phyloP scores from a whole-genome alignment of 2,113 vertebrate genomes.

The Tragelaphus strepsiceros region DNA sequence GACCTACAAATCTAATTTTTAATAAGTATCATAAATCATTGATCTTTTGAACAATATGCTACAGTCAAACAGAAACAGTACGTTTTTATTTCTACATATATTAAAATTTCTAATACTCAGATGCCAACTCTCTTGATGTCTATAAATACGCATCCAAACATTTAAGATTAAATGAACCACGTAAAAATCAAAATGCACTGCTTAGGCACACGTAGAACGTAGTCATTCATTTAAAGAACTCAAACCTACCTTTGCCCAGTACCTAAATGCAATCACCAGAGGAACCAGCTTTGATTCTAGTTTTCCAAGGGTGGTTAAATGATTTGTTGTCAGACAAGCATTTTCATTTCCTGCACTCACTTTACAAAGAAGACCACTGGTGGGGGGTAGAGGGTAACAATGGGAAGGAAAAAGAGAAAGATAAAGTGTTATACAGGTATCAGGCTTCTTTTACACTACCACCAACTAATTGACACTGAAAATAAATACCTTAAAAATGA shows the following conservation, averaged over 20 bases:
- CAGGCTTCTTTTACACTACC: not conserved
- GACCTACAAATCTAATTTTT: not conserved
- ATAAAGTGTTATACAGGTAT: constrained; percentile 11
- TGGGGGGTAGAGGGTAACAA: not conserved
- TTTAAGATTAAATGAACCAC: not conserved
- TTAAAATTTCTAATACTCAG: constrained; percentile 14
- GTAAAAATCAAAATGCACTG: not conserved
- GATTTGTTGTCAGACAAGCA: constrained; percentile 89
- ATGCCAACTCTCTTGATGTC: not conserved
- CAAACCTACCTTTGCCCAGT: constrained; percentile 89
- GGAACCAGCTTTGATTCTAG: constrained; percentile 82
- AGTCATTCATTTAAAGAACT: not conserved
- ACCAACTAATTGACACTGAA: not conserved
- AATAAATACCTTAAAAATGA: not conserved
- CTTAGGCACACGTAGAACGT: not conserved
- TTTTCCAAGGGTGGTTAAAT: constrained; percentile 84
- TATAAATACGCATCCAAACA: not conserved
- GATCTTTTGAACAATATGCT: constrained; percentile 1
- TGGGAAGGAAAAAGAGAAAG: not conserved
- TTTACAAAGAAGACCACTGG: constrained; percentile 92
- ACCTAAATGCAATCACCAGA: constrained; percentile 88
- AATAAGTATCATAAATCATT: not conserved
- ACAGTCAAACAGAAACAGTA: constrained; percentile 3
- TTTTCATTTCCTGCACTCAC: constrained; percentile 96
- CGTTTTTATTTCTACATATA: not conserved